phyloP scores from a whole-genome alignment of 2,888 invertebrate genomes.

The Cataglyphis rosenhaueri region DNA sequence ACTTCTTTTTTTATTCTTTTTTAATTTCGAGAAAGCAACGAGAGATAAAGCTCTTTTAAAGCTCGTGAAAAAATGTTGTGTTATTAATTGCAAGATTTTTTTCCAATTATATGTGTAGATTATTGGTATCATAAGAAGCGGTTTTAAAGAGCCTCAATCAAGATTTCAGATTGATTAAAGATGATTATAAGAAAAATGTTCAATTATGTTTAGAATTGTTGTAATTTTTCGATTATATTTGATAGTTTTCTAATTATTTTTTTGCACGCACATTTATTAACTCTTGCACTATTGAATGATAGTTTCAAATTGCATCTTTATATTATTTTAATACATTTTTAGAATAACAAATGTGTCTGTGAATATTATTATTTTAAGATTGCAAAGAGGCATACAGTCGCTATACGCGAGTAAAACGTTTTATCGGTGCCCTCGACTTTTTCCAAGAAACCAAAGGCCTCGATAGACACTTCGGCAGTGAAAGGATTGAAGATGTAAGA shows the following conservation, averaged over 20 bases:
- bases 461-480: not conserved
- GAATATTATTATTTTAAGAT: not conserved
- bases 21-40: constrained; percentile 13
- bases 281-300: not conserved
- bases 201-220: not conserved
- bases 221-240: not conserved
- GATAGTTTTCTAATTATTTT: not conserved
- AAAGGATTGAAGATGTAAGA: constrained; percentile 22
- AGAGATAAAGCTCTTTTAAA: not conserved
- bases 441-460: constrained; percentile 6
- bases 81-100: not conserved
- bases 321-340: not conserved
- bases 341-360: not conserved
- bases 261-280: not conserved
- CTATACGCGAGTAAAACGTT: not conserved
- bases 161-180: not conserved
- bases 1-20: not conserved
- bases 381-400: not conserved
- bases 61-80: not conserved
- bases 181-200: not conserved
- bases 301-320: not conserved
- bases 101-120: not conserved
- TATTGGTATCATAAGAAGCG: not conserved
- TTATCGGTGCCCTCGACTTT: not conserved
- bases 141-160: not conserved